phyloP scores from a whole-genome alignment of 1,140 invertebrate genomes.

The Achroia grisella region DNA sequence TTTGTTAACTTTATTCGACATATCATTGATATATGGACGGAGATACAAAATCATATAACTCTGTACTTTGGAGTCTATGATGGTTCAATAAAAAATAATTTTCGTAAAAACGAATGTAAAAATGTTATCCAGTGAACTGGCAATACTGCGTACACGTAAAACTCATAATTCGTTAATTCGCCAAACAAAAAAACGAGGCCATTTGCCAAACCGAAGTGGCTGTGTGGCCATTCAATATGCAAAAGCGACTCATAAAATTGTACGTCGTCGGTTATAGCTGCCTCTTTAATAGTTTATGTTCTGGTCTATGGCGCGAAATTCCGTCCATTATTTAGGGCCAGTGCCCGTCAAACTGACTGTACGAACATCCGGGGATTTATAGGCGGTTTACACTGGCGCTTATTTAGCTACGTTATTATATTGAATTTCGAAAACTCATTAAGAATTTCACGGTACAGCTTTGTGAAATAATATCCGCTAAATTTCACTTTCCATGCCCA shows the following conservation, averaged over 20 bases:
- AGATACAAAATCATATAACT: no score
- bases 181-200: constrained; percentile 7
- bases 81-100: no score
- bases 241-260: constrained; percentile 24
- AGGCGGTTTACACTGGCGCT: constrained; percentile 7
- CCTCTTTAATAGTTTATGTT: constrained; percentile 33
- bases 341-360: constrained; percentile 25
- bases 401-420: constrained; percentile 13
- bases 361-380: constrained; percentile 21
- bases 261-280: constrained; percentile 17
- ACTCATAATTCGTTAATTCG: no score
- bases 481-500: no score
- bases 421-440: constrained; percentile 19
- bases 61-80: no score
- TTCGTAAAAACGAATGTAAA: no score
- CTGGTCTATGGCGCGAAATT: constrained; percentile 30
- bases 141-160: no score
- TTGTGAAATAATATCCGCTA: background rate
- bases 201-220: constrained; percentile 15
- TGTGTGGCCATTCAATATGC: constrained; percentile 20
- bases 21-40: no score
- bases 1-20: no score
- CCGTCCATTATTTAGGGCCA: constrained; percentile 29
- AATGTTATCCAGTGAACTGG: no score
- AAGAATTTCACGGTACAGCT: constrained; percentile 9